Conservation (phyloP, 2,113 vertebrate genomes). For the Cepphus grylle region DNA sequence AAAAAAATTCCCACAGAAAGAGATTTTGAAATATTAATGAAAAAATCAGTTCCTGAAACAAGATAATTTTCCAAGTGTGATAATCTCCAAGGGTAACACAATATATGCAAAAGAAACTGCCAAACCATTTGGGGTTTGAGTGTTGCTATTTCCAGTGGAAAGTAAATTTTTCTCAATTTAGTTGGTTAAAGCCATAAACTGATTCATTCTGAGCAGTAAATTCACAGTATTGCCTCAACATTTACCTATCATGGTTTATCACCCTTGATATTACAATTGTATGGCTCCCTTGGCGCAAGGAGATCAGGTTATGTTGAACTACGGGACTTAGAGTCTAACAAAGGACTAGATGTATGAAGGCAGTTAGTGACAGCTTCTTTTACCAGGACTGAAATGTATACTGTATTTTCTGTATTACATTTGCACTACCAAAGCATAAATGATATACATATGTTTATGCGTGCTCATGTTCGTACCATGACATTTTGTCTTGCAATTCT, state of each 20-base stretch:
- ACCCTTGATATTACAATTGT: not conserved
- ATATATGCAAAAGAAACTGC: not conserved
- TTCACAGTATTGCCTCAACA: not conserved
- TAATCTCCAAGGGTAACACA: not conserved
- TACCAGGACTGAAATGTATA: not conserved
- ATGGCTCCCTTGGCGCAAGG: not conserved
- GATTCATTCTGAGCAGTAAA: not conserved
- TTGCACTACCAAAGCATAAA: not conserved
- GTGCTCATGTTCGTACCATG: not conserved
- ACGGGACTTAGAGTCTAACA: not conserved
- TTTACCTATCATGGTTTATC: not conserved
- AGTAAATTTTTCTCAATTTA: not conserved
- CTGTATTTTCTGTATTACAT: not conserved
- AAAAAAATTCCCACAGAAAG: not conserved
- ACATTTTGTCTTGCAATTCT: not conserved
- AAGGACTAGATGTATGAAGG: not conserved
- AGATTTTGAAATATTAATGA: not conserved
- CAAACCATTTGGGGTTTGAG: no score
- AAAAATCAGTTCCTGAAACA: not conserved
- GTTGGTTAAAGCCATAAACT: not conserved
- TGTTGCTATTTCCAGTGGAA: not conserved
- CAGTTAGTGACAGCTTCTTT: not conserved
- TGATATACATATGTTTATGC: not conserved
- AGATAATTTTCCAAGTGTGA: not conserved
- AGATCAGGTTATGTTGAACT: not conserved